phyloP scores from a whole-genome alignment of 2,113 vertebrate species.

The Bos javanicus region DNA sequence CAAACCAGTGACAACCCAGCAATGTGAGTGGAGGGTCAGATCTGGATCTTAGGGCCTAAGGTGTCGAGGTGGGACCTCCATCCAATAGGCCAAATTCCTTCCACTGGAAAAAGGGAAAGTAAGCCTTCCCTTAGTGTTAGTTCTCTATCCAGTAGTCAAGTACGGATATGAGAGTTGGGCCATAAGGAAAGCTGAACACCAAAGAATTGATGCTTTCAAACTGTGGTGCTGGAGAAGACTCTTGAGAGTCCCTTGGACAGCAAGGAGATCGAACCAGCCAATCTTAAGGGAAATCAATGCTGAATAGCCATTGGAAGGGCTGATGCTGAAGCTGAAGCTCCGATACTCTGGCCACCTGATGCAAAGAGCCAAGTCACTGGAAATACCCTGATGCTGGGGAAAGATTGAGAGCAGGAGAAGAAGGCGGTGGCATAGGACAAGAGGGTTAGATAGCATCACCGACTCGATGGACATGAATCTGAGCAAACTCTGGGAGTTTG shows the following conservation, averaged over 20 bases:
- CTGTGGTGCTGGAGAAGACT: background rate
- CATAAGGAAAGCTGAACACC: background rate
- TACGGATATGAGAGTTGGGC: background rate
- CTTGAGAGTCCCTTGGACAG: background rate
- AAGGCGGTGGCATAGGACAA: background rate
- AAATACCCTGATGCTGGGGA: background rate
- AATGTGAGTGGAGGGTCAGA: background rate
- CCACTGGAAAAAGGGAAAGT: background rate
- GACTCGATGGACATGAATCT: background rate
- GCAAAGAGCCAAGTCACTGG: background rate
- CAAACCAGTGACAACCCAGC: fast-evolving
- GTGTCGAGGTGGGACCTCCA: no score
- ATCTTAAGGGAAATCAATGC: background rate
- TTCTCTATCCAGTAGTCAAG: background rate
- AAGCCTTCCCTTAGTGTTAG: background rate
- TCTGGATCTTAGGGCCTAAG: fast-evolving
- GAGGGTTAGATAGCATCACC: background rate
- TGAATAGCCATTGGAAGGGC: background rate
- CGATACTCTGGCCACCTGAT: background rate
- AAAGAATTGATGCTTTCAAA: background rate
- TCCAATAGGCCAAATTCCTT: background rate
- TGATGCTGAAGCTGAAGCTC: background rate
- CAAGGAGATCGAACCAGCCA: fast-evolving
- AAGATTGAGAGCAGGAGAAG: background rate
- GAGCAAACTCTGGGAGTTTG: background rate